These are phyloP conservation scores for Quiscalus mexicanus DNA, from an alignment of 2,113 vertebrate species.

Conservation along the genomic window DNA sequence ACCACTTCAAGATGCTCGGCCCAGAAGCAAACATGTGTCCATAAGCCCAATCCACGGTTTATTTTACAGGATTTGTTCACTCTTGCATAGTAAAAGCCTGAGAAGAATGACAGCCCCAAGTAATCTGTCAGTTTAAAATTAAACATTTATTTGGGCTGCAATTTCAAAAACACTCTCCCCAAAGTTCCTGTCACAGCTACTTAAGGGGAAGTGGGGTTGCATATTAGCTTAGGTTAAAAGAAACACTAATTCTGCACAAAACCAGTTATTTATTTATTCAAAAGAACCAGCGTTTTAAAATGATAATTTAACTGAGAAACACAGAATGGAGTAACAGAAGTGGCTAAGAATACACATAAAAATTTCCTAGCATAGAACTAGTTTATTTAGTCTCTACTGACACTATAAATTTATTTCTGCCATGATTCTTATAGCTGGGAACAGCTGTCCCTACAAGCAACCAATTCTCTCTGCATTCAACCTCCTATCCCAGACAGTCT, in stretches of 20 bases:
- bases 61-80: conserved; percentile 2
- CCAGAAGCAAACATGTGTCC: conserved; percentile 31
- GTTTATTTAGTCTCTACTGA: conserved; percentile 19
- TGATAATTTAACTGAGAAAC: background rate
- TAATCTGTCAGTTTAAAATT: conserved; percentile 45
- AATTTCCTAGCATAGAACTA: background rate
- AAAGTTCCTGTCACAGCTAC: conserved; percentile 44
- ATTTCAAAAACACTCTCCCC: conserved; percentile 31
- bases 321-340: background rate
- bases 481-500: background rate
- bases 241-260: background rate
- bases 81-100: conserved; percentile 29
- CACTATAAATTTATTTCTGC: background rate
- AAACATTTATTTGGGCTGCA: conserved; percentile 57
- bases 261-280: background rate
- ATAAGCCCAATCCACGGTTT: background rate
- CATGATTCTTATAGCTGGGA: background rate
- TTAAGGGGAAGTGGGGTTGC: background rate
- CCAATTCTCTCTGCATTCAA: background rate
- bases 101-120: conserved; percentile 13
- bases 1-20: conserved; percentile 37
- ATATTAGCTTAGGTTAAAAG: background rate
- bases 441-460: conserved; percentile 3
- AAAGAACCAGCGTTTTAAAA: background rate
- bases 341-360: background rate